phyloP scores from a whole-genome alignment of 2,797 vertebrate genomes.

The Sebastes hubbsi region DNA sequence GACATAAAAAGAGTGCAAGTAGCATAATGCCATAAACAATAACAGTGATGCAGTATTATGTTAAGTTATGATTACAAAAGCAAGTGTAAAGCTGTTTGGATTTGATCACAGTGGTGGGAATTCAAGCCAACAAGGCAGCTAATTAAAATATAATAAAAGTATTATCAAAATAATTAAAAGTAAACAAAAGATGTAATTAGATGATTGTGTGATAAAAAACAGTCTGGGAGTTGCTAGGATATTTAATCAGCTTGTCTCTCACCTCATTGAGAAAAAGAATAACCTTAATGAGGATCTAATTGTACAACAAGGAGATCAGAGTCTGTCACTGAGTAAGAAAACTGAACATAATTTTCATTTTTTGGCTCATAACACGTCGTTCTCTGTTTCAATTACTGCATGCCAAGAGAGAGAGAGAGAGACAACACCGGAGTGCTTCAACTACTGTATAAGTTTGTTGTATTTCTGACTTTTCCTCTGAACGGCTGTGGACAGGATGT shows the following conservation, averaged over 20 bases:
- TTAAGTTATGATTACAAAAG: background rate
- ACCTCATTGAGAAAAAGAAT: background rate
- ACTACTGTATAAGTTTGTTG: background rate
- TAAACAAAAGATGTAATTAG: conserved; percentile 10
- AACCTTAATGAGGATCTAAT: conserved; percentile 25
- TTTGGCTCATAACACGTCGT: background rate
- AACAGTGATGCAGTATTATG: background rate
- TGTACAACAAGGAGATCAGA: conserved; percentile 27
- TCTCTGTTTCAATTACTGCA: background rate
- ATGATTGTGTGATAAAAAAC: background rate
- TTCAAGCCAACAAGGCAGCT: background rate
- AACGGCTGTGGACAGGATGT: background rate
- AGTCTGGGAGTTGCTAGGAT: background rate
- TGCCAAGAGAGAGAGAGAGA: background rate
- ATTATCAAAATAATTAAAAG: background rate
- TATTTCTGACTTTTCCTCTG: background rate
- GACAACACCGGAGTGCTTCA: background rate
- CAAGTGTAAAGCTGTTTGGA: background rate
- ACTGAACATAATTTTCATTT: background rate
- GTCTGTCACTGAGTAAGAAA: background rate
- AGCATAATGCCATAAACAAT: background rate
- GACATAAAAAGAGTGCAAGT: background rate
- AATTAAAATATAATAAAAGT: conserved; percentile 1
- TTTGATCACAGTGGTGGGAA: background rate
- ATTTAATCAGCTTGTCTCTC: conserved; percentile 10